Evolutionary conservation across 1,140 invertebrate genomes (phyloP), one percentile per base, ranked within the genome.

Genomic region (Heliconius hewitsoni): DNA sequence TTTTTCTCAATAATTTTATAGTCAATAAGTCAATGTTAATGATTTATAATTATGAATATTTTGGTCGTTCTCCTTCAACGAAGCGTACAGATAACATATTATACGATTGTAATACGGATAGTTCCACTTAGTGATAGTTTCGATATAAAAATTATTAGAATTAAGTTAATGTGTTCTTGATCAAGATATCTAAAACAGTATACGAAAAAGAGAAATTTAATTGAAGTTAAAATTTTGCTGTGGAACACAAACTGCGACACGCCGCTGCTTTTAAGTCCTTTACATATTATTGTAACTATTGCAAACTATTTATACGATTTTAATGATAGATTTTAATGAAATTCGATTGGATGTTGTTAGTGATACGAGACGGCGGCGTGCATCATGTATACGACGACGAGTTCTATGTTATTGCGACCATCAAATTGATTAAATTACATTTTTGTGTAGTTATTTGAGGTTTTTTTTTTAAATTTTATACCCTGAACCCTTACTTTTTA

Each of bases 111-210:
- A 78, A 81, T 74, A 81, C 79, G 34, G 71, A 81, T 77, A 77
- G 80, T 81, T 81, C 72, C 80, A 77, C 80, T 57, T 77, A 81
- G 80, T 71, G 30, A 77, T 81, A 81, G 55, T 77, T 81, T 27
- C 52, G 71, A 76, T 80, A 77, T 74, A 84, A 86, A 46, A 85
- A 83, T 85, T 89, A 82, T 85, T 92, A 93, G 90, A 39, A 74
- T 86, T 92, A 93, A 89, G 90, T 92, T 89, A 86, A 92, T 90
- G 90, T 94, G 91, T 93, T 94, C 91, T 90, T 87, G 87, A 90
- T 92, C 91, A 91, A 87, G 86, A 94, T 94, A 94, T 94, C 92
- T 94, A 88, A 93, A 89, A 91, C 92, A 90, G 92, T 94, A 94
- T 94, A 94, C 92, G 92, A 94, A 76, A 46, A 87, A 86, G 86